Base-by-base conservation (phyloP, 2,888 invertebrate species). In the Macropis europaea region DNA sequence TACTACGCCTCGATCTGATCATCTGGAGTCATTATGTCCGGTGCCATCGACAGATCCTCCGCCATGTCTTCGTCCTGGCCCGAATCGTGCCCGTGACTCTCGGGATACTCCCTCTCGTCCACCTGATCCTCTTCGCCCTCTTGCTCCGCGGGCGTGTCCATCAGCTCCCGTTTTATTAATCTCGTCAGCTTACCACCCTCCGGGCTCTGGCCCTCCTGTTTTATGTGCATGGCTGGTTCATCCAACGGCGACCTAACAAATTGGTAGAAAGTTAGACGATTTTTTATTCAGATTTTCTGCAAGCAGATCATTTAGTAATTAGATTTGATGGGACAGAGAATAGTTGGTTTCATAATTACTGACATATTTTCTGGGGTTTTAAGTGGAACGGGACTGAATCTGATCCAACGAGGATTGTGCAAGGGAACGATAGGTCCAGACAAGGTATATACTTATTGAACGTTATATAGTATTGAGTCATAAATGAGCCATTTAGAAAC, bases 1-100 rank as follows among this genome's bases (percentile, higher is more conserved):
- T 87, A 90, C 90, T 89, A 90, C 89, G 88, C 89, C 76, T 88
- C 88, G 79, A 87, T 87, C 71, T 89, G 89, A 74, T 90, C 89
- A 60, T 89, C 89, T 52, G 90, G 78, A 45, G 84, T 84, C 84
- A 88, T 86, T 77, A 89, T 87, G 70, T 90, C 90, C 6, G 90
- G 89, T 36, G 89, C 90, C 90, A 87, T 90, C 78, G 86, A 90
- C 59, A 87, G 82, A 81, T 87, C 90, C 78, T 87, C 90, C 75
- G 86, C 90, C 82, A 87, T 89, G 75, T 86, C 90, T 79, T 87
- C 89, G 79, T 88, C 89, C 75, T 85, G 88, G 15, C 85, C 89
- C 50, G 90, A 90, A 53, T 90, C 88, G 66, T 88, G 87, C 2
- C 81, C 87, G 64, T 87, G 88, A 61, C 86, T 87, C 61, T 89